These are phyloP conservation scores for Podarcis muralis DNA, from an alignment of 2,113 vertebrate species.

Conservation along the genomic window DNA sequence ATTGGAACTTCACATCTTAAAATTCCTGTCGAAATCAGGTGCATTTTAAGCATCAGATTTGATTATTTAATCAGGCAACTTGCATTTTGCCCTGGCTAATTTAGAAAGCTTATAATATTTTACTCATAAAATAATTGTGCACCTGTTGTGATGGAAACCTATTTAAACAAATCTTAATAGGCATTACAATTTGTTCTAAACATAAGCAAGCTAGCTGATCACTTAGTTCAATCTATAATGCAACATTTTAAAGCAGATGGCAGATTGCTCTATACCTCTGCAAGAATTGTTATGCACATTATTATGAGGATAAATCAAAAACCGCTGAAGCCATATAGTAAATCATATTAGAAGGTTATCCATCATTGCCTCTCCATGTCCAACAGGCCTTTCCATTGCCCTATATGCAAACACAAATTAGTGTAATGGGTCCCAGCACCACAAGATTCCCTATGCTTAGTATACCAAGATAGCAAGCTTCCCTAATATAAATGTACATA, in stretches of 20 bases:
- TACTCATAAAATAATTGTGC: conserved; percentile 85
- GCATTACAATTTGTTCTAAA: conserved; percentile 65
- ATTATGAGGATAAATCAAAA: conserved; percentile 9
- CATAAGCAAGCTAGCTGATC: conserved; percentile 57
- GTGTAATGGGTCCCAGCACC: not conserved
- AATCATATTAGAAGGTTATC: conserved; percentile 23
- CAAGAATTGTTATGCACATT: conserved; percentile 33
- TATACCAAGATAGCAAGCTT: conserved; percentile 5
- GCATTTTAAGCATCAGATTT: conserved; percentile 82
- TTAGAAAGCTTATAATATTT: conserved; percentile 85
- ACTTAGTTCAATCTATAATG: conserved; percentile 31
- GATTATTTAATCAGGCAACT: conserved; percentile 87
- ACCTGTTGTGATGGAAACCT: conserved; percentile 83
- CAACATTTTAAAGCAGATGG: conserved; percentile 57
- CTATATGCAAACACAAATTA: not conserved
- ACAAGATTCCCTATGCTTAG: not conserved
- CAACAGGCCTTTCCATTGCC: not conserved
- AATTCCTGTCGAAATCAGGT: conserved; percentile 82
- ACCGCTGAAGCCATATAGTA: not conserved
- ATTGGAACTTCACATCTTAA: conserved; percentile 75
- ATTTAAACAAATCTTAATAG: conserved; percentile 82
- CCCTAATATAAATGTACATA: conserved; percentile 39
- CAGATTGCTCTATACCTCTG: conserved; percentile 5
- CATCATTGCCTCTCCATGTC: not conserved
- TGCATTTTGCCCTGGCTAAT: conserved; percentile 84